Conservation (phyloP, 1,140 invertebrate genomes). For the Portunus trituberculatus region DNA sequence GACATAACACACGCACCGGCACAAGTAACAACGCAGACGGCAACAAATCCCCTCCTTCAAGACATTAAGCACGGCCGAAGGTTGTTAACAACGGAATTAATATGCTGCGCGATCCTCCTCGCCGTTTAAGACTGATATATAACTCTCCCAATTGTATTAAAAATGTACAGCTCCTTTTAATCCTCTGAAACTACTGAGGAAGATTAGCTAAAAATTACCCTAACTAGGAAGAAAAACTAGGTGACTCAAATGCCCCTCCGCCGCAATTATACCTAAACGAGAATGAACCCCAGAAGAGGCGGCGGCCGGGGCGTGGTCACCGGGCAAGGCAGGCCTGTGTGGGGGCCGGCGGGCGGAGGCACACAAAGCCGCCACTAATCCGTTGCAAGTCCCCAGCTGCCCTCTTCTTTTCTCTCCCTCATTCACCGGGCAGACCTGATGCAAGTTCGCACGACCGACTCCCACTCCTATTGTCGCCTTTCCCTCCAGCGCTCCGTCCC, state of each 20-base stretch:
- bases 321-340: not conserved
- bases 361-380: constrained; percentile 58
- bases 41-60: not conserved
- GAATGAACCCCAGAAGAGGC: not conserved
- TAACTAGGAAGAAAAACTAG: constrained; percentile 31
- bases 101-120: not conserved
- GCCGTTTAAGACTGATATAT: constrained; percentile 32
- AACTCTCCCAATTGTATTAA: constrained; percentile 29
- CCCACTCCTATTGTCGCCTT: constrained; percentile 21
- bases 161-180: constrained; percentile 36
- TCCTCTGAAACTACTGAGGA: constrained; percentile 17
- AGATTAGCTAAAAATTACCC: constrained; percentile 44
- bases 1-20: not conserved
- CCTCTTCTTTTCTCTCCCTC: constrained; percentile 31
- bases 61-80: not conserved
- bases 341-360: not conserved
- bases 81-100: constrained; percentile 6
- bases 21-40: not conserved
- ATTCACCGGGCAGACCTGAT: not conserved
- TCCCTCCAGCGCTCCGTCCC: not conserved
- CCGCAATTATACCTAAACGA: constrained; percentile 1
- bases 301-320: not conserved
- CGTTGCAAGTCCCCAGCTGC: constrained; percentile 60
- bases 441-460: not conserved
- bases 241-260: not conserved